phyloP scores from a whole-genome alignment of 2,797 vertebrate species.

The Spinus olivaceus region DNA sequence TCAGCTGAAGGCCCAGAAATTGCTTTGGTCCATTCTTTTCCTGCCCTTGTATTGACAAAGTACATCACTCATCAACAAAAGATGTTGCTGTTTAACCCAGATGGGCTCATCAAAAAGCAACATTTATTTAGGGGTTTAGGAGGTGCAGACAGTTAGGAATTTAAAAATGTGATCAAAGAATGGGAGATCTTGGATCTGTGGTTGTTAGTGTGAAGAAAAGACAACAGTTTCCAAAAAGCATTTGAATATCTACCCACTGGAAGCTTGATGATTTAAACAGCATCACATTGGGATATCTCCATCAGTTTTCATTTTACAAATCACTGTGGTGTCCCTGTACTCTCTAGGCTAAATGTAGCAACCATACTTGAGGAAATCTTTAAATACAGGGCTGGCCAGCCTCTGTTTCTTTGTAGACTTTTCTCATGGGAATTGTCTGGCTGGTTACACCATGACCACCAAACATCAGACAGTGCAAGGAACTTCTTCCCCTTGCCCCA shows the following conservation, averaged over 20 bases:
- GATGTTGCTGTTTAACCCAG: background rate
- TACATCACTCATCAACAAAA: background rate
- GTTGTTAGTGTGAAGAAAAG: background rate
- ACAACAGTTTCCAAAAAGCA: background rate
- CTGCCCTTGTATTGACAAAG: background rate
- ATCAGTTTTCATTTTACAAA: background rate
- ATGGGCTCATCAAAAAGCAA: background rate
- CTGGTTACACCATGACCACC: background rate
- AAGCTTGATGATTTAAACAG: background rate
- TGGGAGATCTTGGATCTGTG: background rate
- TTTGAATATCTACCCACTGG: background rate
- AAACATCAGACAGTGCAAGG: background rate
- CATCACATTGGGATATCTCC: background rate
- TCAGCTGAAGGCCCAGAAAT: background rate
- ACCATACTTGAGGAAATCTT: background rate
- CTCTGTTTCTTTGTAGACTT: background rate
- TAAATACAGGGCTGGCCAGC: background rate
- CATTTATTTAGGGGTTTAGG: background rate
- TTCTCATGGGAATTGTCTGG: slow-evolving; percentile 18
- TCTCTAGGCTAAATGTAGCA: background rate
- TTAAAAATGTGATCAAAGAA: background rate
- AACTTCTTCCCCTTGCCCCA: background rate
- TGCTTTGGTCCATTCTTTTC: background rate
- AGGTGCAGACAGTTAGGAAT: background rate
- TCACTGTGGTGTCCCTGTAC: background rate